Conservation (phyloP, 2,797 vertebrate genomes). For the Mus caroli region DNA sequence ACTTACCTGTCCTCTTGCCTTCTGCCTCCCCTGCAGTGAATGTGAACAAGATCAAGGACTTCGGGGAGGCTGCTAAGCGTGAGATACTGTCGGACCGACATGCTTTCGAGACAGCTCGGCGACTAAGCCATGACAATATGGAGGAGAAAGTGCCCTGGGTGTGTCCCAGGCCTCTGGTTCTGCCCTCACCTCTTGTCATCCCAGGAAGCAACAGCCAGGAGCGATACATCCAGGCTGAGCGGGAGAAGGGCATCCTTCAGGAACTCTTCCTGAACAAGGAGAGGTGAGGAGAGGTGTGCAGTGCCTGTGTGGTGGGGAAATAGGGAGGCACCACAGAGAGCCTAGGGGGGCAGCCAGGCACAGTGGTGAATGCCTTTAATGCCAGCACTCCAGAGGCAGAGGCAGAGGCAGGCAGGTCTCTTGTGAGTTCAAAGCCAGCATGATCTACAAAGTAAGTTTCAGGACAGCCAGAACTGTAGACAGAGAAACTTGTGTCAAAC, state of each 20-base stretch:
- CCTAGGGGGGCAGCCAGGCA: no score
- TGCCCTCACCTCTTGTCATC: constrained; percentile 90
- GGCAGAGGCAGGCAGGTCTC: no score
- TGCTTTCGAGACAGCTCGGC: constrained; percentile 96
- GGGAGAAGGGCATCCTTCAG: constrained; percentile 97
- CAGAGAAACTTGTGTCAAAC: no score
- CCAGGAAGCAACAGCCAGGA: constrained; percentile 94
- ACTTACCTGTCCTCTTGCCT: not conserved
- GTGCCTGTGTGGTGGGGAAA: no score
- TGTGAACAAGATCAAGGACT: constrained; percentile 98
- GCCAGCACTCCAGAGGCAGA: no score
- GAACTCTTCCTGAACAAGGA: constrained; percentile 97
- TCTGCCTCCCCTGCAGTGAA: constrained; percentile 91
- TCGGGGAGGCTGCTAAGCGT: constrained; percentile 96
- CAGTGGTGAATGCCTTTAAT: no score
- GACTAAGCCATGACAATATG: constrained; percentile 97
- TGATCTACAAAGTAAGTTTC: no score
- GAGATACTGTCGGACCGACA: constrained; percentile 97
- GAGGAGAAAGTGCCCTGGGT: constrained; percentile 96
- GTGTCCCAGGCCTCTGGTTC: constrained; percentile 91
- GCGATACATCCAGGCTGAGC: constrained; percentile 94
- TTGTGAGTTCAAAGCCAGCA: no score
- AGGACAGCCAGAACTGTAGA: no score
- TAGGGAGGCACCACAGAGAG: no score
- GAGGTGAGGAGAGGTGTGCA: constrained; percentile 68